phyloP scores from a whole-genome alignment of 2,888 invertebrate genomes.

The Sabellastarte sp. region DNA sequence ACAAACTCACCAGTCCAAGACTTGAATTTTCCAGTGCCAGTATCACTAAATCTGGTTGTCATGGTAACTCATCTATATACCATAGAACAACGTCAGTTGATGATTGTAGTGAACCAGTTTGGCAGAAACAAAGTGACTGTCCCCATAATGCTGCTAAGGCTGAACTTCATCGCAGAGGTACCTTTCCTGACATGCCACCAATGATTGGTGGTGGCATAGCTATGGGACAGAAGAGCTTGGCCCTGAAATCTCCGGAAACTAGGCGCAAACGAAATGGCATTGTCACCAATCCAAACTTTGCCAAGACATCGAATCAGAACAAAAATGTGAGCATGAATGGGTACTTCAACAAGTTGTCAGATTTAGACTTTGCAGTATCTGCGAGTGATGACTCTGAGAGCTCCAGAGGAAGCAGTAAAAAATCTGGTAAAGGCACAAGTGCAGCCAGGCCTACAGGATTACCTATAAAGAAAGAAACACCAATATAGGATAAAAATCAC shows the following conservation, averaged over 20 bases:
- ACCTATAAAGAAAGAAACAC: constrained; percentile 84
- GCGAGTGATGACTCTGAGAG: constrained; percentile 12
- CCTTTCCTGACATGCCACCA: constrained; percentile 1
- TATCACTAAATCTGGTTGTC: background rate
- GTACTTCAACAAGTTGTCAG: constrained; percentile 34
- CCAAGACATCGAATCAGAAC: constrained; percentile 29
- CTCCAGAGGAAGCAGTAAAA: background rate
- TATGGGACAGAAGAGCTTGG: constrained; percentile 39
- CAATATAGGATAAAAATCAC: no score
- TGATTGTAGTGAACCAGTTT: constrained; percentile 37
- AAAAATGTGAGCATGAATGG: constrained; percentile 18
- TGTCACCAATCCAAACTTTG: constrained; percentile 58
- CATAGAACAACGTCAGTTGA: background rate
- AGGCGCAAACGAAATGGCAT: constrained; percentile 55
- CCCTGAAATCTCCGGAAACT: constrained; percentile 51
- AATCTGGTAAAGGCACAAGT: background rate
- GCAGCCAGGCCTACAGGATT: constrained; percentile 68
- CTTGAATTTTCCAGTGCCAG: background rate
- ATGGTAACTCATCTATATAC: background rate
- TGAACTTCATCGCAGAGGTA: background rate
- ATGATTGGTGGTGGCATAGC: constrained; percentile 5
- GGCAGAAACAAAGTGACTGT: constrained; percentile 45
- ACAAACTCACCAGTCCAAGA: background rate
- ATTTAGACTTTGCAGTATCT: constrained; percentile 7
- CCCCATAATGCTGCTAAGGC: constrained; percentile 16